phyloP scores from a whole-genome alignment of 2,888 invertebrate species.

The Spodoptera littoralis region DNA sequence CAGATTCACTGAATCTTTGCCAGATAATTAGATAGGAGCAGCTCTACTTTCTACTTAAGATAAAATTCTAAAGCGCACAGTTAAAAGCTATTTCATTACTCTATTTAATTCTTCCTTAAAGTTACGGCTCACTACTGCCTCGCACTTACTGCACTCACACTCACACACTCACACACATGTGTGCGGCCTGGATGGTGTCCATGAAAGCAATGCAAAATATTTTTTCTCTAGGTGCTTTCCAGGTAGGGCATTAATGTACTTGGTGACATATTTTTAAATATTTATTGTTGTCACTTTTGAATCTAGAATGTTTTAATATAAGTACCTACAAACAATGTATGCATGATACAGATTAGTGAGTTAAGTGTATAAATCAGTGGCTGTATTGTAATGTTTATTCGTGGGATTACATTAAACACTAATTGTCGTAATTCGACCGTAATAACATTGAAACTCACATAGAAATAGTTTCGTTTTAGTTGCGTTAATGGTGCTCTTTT shows the following conservation, averaged over 20 bases:
- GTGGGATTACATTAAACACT: background rate
- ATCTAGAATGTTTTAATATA: too few relatives aligned
- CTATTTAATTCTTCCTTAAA: slow-evolving; percentile 30
- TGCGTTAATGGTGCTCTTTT: slow-evolving; percentile 12
- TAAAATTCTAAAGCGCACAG: slow-evolving; percentile 28
- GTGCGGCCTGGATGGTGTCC: background rate
- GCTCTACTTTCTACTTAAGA: slow-evolving; percentile 36
- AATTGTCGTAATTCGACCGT: background rate
- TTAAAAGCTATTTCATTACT: slow-evolving; percentile 47
- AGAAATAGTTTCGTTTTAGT: slow-evolving; percentile 7
- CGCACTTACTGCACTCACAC: background rate
- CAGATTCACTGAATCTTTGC: slow-evolving; percentile 21
- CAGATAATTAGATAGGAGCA: slow-evolving; percentile 37
- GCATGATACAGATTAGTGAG: too few relatives aligned
- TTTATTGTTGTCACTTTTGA: too few relatives aligned
- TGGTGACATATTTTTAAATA: too few relatives aligned
- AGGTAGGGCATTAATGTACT: too few relatives aligned
- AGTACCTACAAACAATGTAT: too few relatives aligned
- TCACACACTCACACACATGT: background rate
- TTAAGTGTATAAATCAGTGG: too few relatives aligned
- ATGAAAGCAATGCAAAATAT: background rate
- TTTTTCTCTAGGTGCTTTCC: background rate
- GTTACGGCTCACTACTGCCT: slow-evolving; percentile 1
- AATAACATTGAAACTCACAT: background rate
- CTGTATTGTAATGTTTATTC: background rate